Evolutionary conservation across 2,888 invertebrate genomes (phyloP).

Genomic region (Dryobota labecula): DNA sequence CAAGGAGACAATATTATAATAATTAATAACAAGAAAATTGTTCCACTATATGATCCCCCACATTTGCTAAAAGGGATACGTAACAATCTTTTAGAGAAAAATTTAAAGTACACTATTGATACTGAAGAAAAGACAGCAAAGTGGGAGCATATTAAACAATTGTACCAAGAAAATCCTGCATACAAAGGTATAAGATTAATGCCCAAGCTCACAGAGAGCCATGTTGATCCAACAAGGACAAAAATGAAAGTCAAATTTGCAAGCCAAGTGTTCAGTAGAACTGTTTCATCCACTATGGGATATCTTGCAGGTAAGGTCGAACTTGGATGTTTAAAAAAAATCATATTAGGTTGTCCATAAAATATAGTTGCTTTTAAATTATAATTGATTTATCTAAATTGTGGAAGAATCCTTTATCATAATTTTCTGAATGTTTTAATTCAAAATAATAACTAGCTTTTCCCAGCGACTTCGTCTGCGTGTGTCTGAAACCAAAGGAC

Average conservation of each 20-base stretch:
- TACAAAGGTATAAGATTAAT: constrained; percentile 7
- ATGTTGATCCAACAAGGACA: constrained; percentile 10
- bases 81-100: constrained; percentile 13
- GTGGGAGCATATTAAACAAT: constrained; percentile 5
- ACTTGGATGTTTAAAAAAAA: not conserved
- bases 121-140: constrained; percentile 3
- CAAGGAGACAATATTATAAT: constrained; percentile 11
- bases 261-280: constrained; percentile 19
- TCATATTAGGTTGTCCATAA: no score
- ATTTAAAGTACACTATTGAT: constrained; percentile 5
- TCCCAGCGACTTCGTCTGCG: no score
- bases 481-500: no score
- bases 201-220: constrained; percentile 5
- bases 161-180: not conserved
- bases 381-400: no score
- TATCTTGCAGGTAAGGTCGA: constrained; percentile 18
- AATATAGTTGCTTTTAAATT: no score
- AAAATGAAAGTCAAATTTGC: constrained; percentile 18
- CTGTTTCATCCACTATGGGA: constrained; percentile 7
- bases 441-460: no score
- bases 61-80: constrained; percentile 18
- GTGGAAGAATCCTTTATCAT: no score
- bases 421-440: no score
- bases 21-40: constrained; percentile 20
- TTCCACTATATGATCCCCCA: constrained; percentile 15